Evolutionary conservation across 2,113 vertebrate genomes (phyloP).

Genomic region (Isurus oxyrinchus): DNA sequence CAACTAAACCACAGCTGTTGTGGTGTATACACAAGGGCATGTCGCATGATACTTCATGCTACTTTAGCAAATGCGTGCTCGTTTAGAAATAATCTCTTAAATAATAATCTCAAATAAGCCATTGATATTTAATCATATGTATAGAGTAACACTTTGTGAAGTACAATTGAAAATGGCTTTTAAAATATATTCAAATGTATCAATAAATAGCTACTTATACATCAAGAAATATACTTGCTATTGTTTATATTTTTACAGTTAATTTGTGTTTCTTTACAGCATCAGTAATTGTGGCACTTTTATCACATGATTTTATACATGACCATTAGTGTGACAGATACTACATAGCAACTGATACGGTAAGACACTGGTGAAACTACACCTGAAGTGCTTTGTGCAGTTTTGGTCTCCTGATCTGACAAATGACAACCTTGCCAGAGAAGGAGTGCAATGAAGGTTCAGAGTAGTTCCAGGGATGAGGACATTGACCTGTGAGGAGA

Average conservation of each 20-base stretch:
- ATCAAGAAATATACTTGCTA: background rate
- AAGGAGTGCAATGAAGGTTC: no score
- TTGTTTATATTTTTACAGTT: background rate
- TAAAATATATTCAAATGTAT: background rate
- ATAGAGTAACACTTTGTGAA: background rate
- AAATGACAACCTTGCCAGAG: no score
- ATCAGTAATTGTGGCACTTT: background rate
- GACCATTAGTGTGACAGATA: background rate
- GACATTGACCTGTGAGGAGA: no score
- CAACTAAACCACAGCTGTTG: background rate
- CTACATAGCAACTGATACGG: background rate
- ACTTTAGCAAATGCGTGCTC: background rate
- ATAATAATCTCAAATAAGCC: background rate
- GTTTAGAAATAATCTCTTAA: slow-evolving; percentile 3
- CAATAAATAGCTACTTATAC: background rate
- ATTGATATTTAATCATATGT: background rate
- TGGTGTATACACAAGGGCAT: background rate
- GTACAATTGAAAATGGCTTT: background rate
- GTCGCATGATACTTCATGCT: background rate
- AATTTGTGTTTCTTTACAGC: background rate
- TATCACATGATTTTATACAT: background rate
- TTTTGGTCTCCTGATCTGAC: no score
- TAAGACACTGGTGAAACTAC: background rate
- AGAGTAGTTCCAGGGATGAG: no score
- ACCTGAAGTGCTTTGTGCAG: no score